A percentile compares a stretch with the other conserved stretches of the same genome.
phyloP scores from a whole-genome alignment of 2,888 invertebrate species.

The Melieria omissa region DNA sequence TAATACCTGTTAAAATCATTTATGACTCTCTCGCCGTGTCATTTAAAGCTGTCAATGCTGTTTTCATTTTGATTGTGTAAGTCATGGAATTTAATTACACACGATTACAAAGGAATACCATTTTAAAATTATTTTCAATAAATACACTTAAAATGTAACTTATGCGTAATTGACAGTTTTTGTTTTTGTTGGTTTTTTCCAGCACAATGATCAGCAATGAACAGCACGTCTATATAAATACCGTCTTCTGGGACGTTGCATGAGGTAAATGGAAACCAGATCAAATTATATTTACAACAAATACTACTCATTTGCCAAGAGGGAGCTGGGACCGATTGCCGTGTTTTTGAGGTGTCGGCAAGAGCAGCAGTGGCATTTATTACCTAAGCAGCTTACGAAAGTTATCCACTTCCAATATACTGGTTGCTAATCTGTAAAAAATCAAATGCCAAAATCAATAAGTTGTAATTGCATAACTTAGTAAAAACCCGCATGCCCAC shows the following conservation, averaged over 20 bases:
- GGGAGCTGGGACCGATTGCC: conserved; percentile 7
- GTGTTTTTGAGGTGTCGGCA: not conserved
- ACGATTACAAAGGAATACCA: not conserved
- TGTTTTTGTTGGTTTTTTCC: no score
- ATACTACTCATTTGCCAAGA: conserved; percentile 30
- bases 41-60: no score
- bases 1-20: no score
- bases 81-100: not conserved
- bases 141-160: conserved; percentile 6
- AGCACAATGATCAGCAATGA: no score
- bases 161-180: not conserved
- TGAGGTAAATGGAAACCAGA: conserved; percentile 1
- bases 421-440: conserved; percentile 80
- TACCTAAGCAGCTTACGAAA: conserved; percentile 80
- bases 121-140: not conserved
- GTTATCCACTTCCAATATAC: conserved; percentile 85
- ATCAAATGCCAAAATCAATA: conserved; percentile 14
- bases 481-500: not conserved
- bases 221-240: conserved; percentile 12
- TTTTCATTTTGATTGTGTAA: no score
- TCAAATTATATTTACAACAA: conserved; percentile 22
- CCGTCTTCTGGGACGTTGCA: conserved; percentile 15
- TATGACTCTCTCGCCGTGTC: no score
- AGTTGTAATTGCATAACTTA: not conserved
- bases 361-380: conserved; percentile 49